Percentiles rank a stretch among this genome's conserved stretches.
These are phyloP conservation scores for Thamnaconus septentrionalis DNA, from an alignment of 2,113 vertebrate genomes.

Conservation along the genomic window DNA sequence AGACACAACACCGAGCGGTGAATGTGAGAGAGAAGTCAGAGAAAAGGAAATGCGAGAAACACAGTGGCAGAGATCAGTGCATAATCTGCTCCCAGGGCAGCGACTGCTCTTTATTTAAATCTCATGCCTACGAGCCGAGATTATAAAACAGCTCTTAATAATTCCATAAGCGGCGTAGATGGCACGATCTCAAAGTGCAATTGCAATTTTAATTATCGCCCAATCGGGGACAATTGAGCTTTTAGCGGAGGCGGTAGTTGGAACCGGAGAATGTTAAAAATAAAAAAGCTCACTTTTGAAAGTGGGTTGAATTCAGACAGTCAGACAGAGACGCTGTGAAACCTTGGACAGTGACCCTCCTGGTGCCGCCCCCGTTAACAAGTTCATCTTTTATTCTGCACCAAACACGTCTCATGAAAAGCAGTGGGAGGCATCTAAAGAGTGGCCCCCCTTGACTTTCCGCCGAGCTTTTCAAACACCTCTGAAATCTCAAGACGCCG, in stretches of 20 bases:
- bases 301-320: not conserved
- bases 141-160: constrained; percentile 53
- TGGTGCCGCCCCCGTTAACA: constrained; percentile 8
- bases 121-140: constrained; percentile 45
- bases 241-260: constrained; percentile 14
- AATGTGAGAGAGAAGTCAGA: not conserved
- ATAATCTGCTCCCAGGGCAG: constrained; percentile 53
- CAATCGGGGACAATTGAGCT: constrained; percentile 18
- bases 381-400: constrained; percentile 38
- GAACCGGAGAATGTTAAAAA: too few species aligned
- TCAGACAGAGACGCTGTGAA: constrained; percentile 1
- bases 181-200: constrained; percentile 28
- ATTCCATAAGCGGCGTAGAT: constrained; percentile 40
- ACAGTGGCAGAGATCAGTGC: constrained; percentile 23
- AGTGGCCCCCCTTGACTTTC: constrained; percentile 28
- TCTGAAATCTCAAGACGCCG: constrained; percentile 43
- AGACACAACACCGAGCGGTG: not conserved
- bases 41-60: constrained; percentile 11
- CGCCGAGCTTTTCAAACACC: constrained; percentile 28
- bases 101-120: constrained; percentile 60
- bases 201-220: constrained; percentile 35
- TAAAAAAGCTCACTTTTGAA: too few species aligned
- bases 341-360: not conserved
- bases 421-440: constrained; percentile 32
- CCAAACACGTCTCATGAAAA: constrained; percentile 24